Conservation (phyloP, 2,888 invertebrate genomes). For the Agrotis ipsilon region DNA sequence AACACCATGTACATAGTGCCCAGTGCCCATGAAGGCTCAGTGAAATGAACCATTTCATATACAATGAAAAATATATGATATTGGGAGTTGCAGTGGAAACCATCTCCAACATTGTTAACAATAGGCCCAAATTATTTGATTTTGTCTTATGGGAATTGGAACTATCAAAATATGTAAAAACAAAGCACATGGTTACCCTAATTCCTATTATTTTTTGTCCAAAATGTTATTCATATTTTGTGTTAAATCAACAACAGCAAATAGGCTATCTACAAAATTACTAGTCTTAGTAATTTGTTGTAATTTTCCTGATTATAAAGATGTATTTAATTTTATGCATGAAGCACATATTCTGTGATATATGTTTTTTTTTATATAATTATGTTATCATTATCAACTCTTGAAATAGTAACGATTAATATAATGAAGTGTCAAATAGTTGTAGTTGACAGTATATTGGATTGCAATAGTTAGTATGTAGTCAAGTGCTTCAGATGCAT, state of each 20-base stretch:
- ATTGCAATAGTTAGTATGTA: not conserved
- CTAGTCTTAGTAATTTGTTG: not conserved
- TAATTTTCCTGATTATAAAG: not conserved
- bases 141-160: too few relatives aligned
- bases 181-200: too few relatives aligned
- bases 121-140: not conserved
- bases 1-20: too few relatives aligned
- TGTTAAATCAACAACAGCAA: too few relatives aligned
- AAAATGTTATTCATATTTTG: too few relatives aligned
- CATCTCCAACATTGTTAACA: not conserved
- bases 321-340: not conserved
- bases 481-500: not conserved
- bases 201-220: too few relatives aligned
- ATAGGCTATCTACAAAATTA: too few relatives aligned
- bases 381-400: not conserved
- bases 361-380: too few relatives aligned
- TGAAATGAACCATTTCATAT: too few relatives aligned
- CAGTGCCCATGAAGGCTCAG: too few relatives aligned
- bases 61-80: not conserved
- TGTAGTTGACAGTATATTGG: not conserved
- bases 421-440: conserved; percentile 1
- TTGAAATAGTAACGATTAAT: too few relatives aligned
- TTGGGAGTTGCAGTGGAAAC: not conserved
- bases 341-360: not conserved
- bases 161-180: too few relatives aligned